phyloP scores from a whole-genome alignment of 1,140 invertebrate species.

The Oedothorax gibbosus region DNA sequence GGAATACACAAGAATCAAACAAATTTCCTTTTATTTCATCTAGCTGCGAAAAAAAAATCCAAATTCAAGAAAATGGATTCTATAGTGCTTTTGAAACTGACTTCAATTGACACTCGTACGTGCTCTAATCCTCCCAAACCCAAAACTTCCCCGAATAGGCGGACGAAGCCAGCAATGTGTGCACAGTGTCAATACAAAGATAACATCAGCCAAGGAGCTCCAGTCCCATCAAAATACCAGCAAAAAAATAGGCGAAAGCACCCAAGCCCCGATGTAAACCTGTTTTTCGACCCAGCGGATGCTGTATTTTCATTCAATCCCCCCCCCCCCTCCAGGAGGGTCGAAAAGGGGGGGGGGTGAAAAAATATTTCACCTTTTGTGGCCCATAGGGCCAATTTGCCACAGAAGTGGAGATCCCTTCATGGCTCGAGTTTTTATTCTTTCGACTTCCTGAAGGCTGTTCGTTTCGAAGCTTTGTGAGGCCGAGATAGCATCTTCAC shows the following conservation, averaged over 20 bases:
- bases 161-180: conserved; percentile 29
- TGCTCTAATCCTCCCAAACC: too few species aligned
- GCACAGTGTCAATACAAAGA: conserved; percentile 20
- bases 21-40: too few species aligned
- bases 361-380: conserved; percentile 41
- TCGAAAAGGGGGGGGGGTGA: not conserved
- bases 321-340: not conserved
- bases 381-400: conserved; percentile 48
- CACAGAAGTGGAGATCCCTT: conserved; percentile 22
- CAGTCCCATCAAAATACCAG: not conserved
- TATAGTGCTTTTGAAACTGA: too few species aligned
- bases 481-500: conserved; percentile 29
- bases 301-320: conserved; percentile 17
- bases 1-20: too few species aligned
- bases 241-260: not conserved
- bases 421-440: conserved; percentile 24
- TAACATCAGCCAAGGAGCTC: conserved; percentile 22
- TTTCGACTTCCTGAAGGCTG: conserved; percentile 25
- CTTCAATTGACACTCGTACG: too few species aligned
- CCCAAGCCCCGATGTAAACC: conserved; percentile 28
- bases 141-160: not conserved
- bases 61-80: too few species aligned
- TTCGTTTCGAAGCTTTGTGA: conserved; percentile 12
- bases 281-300: conserved; percentile 36
- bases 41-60: too few species aligned